Evolutionary conservation across 2,113 vertebrate genomes (phyloP), one percentile per base, ranked within the genome.

Genomic region (Ctenomys sociabilis): DNA sequence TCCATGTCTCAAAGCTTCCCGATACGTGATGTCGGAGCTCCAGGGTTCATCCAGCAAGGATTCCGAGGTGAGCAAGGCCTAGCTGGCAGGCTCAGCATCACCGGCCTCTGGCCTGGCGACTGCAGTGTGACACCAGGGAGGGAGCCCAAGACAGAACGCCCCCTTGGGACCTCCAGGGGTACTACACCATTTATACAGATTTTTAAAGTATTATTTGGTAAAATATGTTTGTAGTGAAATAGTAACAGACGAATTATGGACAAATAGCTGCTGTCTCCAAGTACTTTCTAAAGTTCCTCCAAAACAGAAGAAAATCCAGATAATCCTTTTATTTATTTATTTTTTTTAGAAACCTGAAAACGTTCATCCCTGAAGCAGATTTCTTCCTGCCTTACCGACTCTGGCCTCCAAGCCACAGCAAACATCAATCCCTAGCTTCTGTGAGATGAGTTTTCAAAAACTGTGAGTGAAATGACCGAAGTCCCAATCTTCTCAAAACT

Each of bases 141-240:
- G 35, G n/a, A 90, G 7, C 26, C 57, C 7, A 57, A 84, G 43
- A 7, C 37, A 19, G 5, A 43, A 73, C 81, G 49, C 54, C 64
- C 45, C 37, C 32, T 70, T 24, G 72, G 6, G 59, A 54, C n/a
- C n/a, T n/a, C n/a, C n/a, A n/a, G n/a, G n/a, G n/a, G n/a, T n/a
- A n/a, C n/a, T 90, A 63, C 6, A 81, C 49, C 86, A 11, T 30
- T 78, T n/a, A 63, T 59, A 86, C 26, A 75, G 17, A 84, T 75
- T 75, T 66, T 84, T 81, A 81, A 95, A 68, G 32, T 21, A 61
- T 81, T 45, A 68, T 49, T 90, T 91, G 83, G 40, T 91, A 75
- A 94, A 93, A 91, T 63, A 37, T 1, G 85, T 84, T 88, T 73
- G 83, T 83, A 81, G n/a, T 80, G 70, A 90, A 94, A 54, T 73